Percentiles rank a stretch among this genome's conserved stretches.
These are phyloP conservation scores for human DNA, from an alignment of 2,113 vertebrate species.

Conservation along the genomic window DNA sequence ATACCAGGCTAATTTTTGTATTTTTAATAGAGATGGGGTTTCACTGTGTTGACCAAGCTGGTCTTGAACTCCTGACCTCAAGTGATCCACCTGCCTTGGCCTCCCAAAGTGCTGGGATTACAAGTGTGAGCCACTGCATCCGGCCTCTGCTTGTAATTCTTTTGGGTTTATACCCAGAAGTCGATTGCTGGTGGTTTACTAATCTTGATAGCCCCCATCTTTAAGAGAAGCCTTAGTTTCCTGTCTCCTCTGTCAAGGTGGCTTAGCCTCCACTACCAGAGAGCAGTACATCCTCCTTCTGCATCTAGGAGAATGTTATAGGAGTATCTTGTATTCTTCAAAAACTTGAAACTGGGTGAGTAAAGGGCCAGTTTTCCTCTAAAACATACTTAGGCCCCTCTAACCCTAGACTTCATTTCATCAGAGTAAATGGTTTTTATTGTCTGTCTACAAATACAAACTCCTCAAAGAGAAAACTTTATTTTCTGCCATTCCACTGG, in stretches of 20 bases:
- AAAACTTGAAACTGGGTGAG: background rate
- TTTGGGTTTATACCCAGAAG: background rate
- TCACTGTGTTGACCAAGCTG: background rate
- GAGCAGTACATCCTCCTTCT: background rate
- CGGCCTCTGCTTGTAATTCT: background rate
- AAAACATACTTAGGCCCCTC: background rate
- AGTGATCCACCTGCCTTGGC: background rate
- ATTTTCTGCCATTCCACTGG: constrained; percentile 41
- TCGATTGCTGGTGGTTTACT: background rate
- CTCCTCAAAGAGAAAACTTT: constrained; percentile 29
- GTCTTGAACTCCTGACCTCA: background rate
- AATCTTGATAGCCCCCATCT: background rate
- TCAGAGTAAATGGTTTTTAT: background rate
- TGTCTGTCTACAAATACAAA: background rate
- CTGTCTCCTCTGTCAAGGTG: background rate
- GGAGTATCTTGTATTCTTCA: background rate
- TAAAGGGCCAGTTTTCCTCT: background rate
- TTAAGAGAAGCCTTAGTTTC: background rate
- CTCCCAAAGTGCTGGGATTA: background rate
- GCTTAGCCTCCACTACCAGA: background rate
- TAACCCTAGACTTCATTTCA: background rate
- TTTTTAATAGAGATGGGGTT: too few species aligned
- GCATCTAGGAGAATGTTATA: background rate
- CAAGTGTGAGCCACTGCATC: background rate
- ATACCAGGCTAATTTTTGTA: background rate